phyloP scores from a whole-genome alignment of 2,888 invertebrate genomes.

The Urechis unicinctus region DNA sequence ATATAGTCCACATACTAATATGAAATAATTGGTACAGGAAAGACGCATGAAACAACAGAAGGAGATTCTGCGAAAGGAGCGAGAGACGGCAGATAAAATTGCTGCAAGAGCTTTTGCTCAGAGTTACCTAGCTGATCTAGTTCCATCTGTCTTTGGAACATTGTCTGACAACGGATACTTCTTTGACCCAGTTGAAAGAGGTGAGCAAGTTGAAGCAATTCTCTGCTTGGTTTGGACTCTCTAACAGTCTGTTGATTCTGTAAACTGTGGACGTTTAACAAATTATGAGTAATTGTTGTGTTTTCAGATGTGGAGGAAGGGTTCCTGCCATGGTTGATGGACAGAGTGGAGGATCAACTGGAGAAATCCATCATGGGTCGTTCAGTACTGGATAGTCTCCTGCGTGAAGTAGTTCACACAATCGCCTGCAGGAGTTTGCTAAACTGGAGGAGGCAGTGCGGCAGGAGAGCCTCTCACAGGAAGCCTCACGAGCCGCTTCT shows the following conservation, averaged over 20 bases:
- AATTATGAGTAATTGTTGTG: no score
- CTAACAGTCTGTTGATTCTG: no score
- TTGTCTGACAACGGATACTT: conserved; percentile 67
- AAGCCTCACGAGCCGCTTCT: background rate
- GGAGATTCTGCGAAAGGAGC: conserved; percentile 61
- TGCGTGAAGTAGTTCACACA: conserved; percentile 43
- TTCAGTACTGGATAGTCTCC: conserved; percentile 68
- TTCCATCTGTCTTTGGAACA: conserved; percentile 76
- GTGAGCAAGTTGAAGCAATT: conserved; percentile 10
- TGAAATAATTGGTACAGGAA: conserved; percentile 52
- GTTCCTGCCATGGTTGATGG: conserved; percentile 81
- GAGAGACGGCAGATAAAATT: conserved; percentile 73
- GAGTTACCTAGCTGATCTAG: conserved; percentile 77
- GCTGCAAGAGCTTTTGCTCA: conserved; percentile 77
- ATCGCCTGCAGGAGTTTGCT: conserved; percentile 24
- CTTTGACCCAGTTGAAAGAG: conserved; percentile 62
- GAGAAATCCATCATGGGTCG: conserved; percentile 74
- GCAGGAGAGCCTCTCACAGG: background rate
- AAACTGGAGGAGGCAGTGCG: background rate
- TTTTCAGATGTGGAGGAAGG: conserved; percentile 57
- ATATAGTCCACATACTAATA: no score
- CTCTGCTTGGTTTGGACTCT: no score
- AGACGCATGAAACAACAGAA: conserved; percentile 67
- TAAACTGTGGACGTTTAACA: no score
- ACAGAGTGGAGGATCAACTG: conserved; percentile 73